A percentile compares a stretch with the other conserved stretches of the same genome.
These are phyloP conservation scores for Phalloptychus januarius DNA, from an alignment of 2,797 vertebrate species.

Conservation along the genomic window DNA sequence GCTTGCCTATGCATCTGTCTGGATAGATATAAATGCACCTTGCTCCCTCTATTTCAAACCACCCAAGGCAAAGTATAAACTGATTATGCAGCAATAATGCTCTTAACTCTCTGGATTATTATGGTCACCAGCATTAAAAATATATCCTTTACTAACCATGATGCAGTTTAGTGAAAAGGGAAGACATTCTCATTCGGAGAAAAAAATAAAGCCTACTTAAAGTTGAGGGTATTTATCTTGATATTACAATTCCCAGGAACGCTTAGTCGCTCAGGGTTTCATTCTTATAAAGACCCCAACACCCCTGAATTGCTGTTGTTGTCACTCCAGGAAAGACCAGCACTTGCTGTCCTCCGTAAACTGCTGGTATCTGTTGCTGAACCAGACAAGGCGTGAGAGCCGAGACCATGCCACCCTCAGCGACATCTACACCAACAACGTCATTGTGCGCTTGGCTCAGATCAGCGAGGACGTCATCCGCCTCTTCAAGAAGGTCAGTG, in stretches of 20 bases:
- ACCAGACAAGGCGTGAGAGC: constrained; percentile 95
- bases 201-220: not conserved
- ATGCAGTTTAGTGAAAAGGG: constrained; percentile 14
- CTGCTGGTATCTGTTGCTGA: constrained; percentile 98
- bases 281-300: constrained; percentile 14
- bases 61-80: constrained; percentile 60
- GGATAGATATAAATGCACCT: constrained; percentile 22
- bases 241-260: not conserved
- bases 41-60: constrained; percentile 46
- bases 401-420: constrained; percentile 95
- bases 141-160: constrained; percentile 23
- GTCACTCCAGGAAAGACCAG: constrained; percentile 90
- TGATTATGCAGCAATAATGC: constrained; percentile 67
- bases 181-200: not conserved
- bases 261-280: not conserved
- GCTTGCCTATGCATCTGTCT: constrained; percentile 15
- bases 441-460: constrained; percentile 93
- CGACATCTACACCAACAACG: constrained; percentile 98
- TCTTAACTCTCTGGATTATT: constrained; percentile 59
- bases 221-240: not conserved
- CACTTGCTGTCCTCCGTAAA: constrained; percentile 96
- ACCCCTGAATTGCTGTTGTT: not conserved
- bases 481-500: constrained; percentile 94
- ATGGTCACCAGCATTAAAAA: constrained; percentile 57
- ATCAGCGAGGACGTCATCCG: constrained; percentile 97